Base-by-base conservation (phyloP, 2,113 vertebrate genomes). In the Crypturellus undulatus region DNA sequence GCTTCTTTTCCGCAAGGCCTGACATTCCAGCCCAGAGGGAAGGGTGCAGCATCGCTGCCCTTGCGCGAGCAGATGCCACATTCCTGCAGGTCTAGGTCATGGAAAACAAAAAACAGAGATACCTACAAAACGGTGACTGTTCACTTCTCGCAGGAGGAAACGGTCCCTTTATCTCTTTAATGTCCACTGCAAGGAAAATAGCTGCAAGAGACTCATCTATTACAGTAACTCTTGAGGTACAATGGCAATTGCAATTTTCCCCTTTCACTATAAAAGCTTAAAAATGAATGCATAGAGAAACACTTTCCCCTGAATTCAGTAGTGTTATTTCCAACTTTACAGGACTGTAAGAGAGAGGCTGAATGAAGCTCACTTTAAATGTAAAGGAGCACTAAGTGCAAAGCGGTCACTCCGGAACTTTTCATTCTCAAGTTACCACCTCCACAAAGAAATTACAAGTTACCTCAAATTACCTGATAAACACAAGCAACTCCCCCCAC, bases 21-120 rank as follows among this genome's bases (percentile, higher is more conserved):
- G 80, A 79, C 77, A 45, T 83, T 81, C 84, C 76, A 84, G 36
- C 79, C 52, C 69, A 64, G 40, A 93, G 82, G 86, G 84, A 94
- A 93, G 52, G 79, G 84, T 76, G 80, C 52, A 54, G 52, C 52
- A 16, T 28, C 13, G 19, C 84, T 94, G 89, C 87, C 88, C 79
- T 32, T 88, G 78, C 77, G 19, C 64, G 24, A 88, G 75, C 91
- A 94, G 78, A 92, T 80, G 75, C 68, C 70, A 75, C 91, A 81
- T 94, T 94, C 79, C 92, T 90, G 79, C 60, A 94, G 82, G 40
- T 56, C 21, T 8, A 79, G 60, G 72, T 93, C 75, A 95, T 65
- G 79, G 80, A 51, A 93, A 94, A 88, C 83, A 92, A 62, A 84
- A 51, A 21, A 0, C 51, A 45, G 45, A 63, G 73, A 68, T 30